These are phyloP conservation scores for Heliconius congener DNA, from an alignment of 1,140 invertebrate species.

Conservation along the genomic window DNA sequence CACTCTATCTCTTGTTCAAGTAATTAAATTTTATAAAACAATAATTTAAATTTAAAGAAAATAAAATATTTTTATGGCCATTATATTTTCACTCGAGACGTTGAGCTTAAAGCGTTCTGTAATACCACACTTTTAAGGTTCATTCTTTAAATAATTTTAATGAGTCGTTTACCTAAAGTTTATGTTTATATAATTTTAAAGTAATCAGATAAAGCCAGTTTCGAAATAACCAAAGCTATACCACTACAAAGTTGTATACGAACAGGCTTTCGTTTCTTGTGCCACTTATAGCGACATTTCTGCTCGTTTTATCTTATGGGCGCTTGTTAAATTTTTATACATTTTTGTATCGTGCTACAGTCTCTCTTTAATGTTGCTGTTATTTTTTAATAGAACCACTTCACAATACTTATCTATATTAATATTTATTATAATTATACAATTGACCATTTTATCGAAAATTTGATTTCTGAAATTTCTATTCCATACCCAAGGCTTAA, in stretches of 20 bases:
- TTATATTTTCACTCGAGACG: neutral
- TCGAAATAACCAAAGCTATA: slow-evolving; percentile 11
- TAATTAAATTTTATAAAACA: slow-evolving; percentile 3
- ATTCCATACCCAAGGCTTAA: no score
- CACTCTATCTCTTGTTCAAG: neutral
- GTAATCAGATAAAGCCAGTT: slow-evolving; percentile 18
- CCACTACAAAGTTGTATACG: slow-evolving; percentile 14
- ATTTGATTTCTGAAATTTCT: no score
- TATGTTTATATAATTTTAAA: slow-evolving; percentile 20
- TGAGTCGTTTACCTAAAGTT: slow-evolving; percentile 11
- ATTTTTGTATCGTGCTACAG: neutral
- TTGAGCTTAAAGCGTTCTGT: neutral
- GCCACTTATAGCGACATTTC: slow-evolving; percentile 16
- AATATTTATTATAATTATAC: no score
- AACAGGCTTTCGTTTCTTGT: slow-evolving; percentile 17
- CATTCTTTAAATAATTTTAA: neutral
- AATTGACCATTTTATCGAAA: no score
- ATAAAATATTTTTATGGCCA: neutral
- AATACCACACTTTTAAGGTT: neutral
- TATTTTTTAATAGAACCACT: neutral
- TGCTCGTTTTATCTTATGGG: neutral
- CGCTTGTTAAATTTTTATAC: neutral
- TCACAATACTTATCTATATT: no score
- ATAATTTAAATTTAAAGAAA: slow-evolving; percentile 5
- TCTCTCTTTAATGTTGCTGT: neutral